These are phyloP conservation scores for Potamilus streckersoni DNA, from an alignment of 1,140 invertebrate species.

Conservation along the genomic window DNA sequence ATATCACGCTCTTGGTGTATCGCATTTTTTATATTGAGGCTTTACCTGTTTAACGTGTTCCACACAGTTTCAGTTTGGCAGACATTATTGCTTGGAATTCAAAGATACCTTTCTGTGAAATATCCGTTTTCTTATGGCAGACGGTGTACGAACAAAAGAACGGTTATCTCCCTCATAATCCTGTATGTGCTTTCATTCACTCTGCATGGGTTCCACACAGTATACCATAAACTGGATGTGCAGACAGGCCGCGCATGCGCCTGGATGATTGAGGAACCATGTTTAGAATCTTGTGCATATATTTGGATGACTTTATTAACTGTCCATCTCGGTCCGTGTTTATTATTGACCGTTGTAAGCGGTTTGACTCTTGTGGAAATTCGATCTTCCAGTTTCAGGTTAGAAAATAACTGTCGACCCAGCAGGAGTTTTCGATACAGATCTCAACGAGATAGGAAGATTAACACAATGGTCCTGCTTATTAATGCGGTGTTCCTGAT, in stretches of 20 bases:
- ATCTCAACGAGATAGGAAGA: constrained; percentile 12
- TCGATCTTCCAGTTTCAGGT: background rate
- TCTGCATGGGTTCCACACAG: constrained; percentile 16
- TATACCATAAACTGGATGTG: constrained; percentile 2
- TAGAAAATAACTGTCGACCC: constrained; percentile 5
- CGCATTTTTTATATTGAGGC: constrained; percentile 8
- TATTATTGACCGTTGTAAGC: constrained; percentile 18
- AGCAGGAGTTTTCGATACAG: background rate
- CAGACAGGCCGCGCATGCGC: background rate
- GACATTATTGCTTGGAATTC: constrained; percentile 20
- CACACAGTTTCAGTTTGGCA: constrained; percentile 31
- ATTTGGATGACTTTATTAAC: constrained; percentile 17
- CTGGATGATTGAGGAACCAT: constrained; percentile 12
- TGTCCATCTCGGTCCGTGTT: constrained; percentile 14
- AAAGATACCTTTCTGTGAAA: constrained; percentile 25
- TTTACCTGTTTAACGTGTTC: constrained; percentile 27
- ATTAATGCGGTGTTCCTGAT: constrained; percentile 24
- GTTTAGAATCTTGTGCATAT: constrained; percentile 19
- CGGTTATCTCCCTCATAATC: constrained; percentile 3
- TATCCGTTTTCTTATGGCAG: constrained; percentile 24
- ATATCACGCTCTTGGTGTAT: constrained; percentile 8
- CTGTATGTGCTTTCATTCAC: constrained; percentile 1
- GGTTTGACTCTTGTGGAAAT: constrained; percentile 9
- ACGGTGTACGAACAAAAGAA: constrained; percentile 22
- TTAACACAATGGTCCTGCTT: constrained; percentile 14